These are phyloP conservation scores for Synanthedon vespiformis DNA, from an alignment of 2,888 invertebrate species.

Conservation along the genomic window DNA sequence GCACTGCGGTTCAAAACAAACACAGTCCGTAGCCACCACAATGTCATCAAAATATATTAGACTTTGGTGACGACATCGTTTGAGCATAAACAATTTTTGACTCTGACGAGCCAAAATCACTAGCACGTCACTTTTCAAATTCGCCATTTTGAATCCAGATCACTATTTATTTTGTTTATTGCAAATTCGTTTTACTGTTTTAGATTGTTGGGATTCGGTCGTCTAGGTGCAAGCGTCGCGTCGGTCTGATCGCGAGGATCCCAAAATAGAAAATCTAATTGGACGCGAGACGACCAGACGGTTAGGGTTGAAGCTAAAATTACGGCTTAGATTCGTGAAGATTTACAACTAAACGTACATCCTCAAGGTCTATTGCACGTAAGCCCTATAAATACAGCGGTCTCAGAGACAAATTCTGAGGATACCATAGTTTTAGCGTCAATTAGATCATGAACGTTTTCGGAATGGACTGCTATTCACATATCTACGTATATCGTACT, in stretches of 20 bases:
- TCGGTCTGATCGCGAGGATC: conserved; percentile 19
- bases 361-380: conserved; percentile 12
- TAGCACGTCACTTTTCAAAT: neutral
- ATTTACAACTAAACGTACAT: conserved; percentile 22
- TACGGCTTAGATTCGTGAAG: conserved; percentile 28
- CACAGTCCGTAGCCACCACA: conserved; percentile 13
- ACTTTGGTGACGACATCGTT: neutral
- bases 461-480: too few species aligned
- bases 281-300: conserved; percentile 44
- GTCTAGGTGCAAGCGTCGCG: conserved; percentile 22
- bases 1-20: conserved; percentile 24
- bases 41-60: conserved; percentile 1
- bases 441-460: neutral
- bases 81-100: neutral
- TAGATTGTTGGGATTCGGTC: conserved; percentile 7
- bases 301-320: conserved; percentile 52
- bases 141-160: neutral
- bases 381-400: conserved; percentile 11
- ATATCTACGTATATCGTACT: too few species aligned
- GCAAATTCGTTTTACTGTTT: conserved; percentile 25
- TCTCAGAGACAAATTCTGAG: neutral
- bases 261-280: conserved; percentile 59
- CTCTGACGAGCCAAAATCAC: neutral
- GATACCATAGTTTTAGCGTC: neutral
- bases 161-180: conserved; percentile 17